Percentiles rank a stretch among this genome's conserved stretches.
Evolutionary conservation across 2,797 vertebrate genomes (phyloP).

Genomic region (Crypturellus tataupa): DNA sequence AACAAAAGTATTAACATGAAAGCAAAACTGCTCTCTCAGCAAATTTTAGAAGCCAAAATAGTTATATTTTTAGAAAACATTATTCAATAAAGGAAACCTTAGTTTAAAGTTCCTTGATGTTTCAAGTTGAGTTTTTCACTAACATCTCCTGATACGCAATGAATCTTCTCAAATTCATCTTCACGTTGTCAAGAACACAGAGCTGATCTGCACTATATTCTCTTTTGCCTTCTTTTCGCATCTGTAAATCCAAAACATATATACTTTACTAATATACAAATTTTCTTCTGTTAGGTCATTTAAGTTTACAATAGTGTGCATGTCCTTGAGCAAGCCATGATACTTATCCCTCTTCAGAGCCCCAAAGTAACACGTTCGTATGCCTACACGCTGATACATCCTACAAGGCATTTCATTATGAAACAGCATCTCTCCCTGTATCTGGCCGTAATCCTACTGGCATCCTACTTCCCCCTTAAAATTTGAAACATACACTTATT

Average conservation of each 20-base stretch:
- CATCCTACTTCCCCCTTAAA: neutral
- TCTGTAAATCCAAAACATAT: slow-evolving; percentile 78
- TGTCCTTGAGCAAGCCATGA: neutral
- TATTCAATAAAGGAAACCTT: slow-evolving; percentile 46
- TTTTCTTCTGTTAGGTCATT: neutral
- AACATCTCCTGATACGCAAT: slow-evolving; percentile 92
- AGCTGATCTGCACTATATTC: slow-evolving; percentile 90
- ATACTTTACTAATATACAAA: neutral
- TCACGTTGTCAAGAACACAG: slow-evolving; percentile 95
- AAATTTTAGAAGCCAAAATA: neutral
- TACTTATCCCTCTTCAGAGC: neutral
- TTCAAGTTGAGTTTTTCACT: slow-evolving; percentile 79
- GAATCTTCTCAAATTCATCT: slow-evolving; percentile 94
- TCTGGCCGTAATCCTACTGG: neutral
- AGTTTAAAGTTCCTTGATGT: slow-evolving; percentile 13
- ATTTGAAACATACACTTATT: neutral
- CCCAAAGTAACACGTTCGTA: neutral
- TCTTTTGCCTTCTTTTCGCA: slow-evolving; percentile 92
- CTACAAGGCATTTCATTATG: neutral
- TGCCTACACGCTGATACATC: neutral
- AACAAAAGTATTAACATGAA: neutral
- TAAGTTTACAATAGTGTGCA: neutral
- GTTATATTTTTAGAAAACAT: slow-evolving; percentile 40
- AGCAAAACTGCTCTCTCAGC: slow-evolving; percentile 16
- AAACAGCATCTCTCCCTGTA: neutral